These are phyloP conservation scores for Heterochromis multidens DNA, from an alignment of 2,113 vertebrate genomes.

Conservation along the genomic window DNA sequence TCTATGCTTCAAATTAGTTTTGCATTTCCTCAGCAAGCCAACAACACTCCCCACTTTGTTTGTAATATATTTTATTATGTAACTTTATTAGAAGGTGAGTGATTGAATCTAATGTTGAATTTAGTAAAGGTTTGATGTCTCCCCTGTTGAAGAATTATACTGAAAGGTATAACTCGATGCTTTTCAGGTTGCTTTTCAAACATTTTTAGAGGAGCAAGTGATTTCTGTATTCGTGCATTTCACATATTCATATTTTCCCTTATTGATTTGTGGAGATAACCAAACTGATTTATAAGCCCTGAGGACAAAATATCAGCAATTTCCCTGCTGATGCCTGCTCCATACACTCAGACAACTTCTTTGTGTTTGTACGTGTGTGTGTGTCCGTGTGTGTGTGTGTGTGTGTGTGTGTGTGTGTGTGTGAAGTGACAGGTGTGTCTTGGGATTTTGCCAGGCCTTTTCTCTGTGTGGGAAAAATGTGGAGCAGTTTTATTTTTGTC, in stretches of 20 bases:
- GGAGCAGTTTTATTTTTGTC: constrained; percentile 38
- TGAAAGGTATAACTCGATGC: background rate
- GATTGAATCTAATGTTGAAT: background rate
- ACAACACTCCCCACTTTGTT: background rate
- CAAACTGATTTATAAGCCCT: background rate
- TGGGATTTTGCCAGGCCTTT: background rate
- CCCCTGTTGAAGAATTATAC: background rate
- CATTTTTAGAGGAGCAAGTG: background rate
- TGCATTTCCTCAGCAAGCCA: background rate
- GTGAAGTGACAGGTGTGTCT: background rate
- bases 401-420: background rate
- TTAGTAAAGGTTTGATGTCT: background rate
- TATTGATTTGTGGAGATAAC: background rate
- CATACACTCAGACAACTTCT: background rate
- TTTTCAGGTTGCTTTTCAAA: background rate
- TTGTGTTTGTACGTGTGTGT: background rate
- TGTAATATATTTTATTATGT: background rate
- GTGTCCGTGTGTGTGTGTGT: background rate
- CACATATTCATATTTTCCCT: background rate
- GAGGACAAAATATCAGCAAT: background rate
- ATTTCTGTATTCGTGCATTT: background rate
- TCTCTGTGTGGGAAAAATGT: constrained; percentile 16
- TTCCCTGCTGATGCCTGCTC: background rate
- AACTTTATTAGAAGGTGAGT: background rate
- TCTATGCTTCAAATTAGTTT: background rate